Evolutionary conservation across 2,888 invertebrate genomes (phyloP).

Genomic region (Elaeidobius kamerunicus): DNA sequence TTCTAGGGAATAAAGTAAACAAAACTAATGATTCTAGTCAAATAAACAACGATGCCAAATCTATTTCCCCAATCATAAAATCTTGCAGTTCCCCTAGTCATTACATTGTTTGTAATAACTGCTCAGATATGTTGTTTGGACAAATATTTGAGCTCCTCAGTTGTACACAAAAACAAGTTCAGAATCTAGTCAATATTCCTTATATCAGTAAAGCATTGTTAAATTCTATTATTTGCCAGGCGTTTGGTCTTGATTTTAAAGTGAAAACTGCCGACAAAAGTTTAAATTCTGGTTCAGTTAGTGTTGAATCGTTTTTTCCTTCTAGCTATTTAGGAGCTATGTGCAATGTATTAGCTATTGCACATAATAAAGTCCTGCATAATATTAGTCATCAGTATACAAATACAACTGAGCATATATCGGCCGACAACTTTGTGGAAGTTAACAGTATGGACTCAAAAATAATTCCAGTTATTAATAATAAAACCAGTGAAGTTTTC

Average conservation of each 20-base stretch:
- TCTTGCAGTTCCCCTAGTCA: slow-evolving; percentile 71
- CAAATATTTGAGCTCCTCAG: slow-evolving; percentile 72
- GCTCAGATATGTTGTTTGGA: slow-evolving; percentile 67
- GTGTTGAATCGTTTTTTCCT: slow-evolving; percentile 60
- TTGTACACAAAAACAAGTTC: slow-evolving; percentile 62
- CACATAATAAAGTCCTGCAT: slow-evolving; percentile 63
- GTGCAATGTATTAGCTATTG: slow-evolving; percentile 71
- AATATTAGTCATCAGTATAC: slow-evolving; percentile 56
- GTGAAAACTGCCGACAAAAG: slow-evolving; percentile 40
- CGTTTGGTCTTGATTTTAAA: slow-evolving; percentile 61
- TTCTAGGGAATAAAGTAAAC: slow-evolving; percentile 69
- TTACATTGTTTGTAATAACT: slow-evolving; percentile 71
- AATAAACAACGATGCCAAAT: slow-evolving; percentile 40
- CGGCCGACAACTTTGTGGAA: slow-evolving; percentile 34
- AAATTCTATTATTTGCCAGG: slow-evolving; percentile 59
- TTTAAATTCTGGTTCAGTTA: slow-evolving; percentile 51
- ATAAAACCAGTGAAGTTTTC: slow-evolving; percentile 1
- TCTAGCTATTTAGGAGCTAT: slow-evolving; percentile 70
- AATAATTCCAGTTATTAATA: slow-evolving; percentile 4
- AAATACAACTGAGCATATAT: slow-evolving; percentile 37
- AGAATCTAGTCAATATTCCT: slow-evolving; percentile 58
- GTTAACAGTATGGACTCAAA: slow-evolving; percentile 15
- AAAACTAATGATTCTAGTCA: slow-evolving; percentile 55
- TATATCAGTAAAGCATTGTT: slow-evolving; percentile 61
- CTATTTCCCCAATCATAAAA: slow-evolving; percentile 43